Evolutionary conservation across 92 coral and sea anemone genomes (phyloP).

Genomic region (Bergia sp.): DNA sequence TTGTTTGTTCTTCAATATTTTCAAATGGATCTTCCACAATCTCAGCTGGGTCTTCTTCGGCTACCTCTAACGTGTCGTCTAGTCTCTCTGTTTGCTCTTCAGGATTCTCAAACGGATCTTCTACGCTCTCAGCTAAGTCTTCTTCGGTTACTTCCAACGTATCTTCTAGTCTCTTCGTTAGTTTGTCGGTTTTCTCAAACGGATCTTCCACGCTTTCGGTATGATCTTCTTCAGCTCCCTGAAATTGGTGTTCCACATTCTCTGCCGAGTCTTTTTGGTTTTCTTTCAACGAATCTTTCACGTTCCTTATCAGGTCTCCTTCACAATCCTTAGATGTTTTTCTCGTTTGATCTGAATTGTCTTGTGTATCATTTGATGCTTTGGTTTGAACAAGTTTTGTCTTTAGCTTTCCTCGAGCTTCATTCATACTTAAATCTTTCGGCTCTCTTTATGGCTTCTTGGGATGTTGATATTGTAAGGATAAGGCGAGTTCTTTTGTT

Average conservation of each 20-base stretch:
- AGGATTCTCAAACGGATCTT: not conserved
- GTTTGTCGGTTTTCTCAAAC: not conserved
- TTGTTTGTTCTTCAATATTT: too few relatives aligned
- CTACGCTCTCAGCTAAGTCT: not conserved
- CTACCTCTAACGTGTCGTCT: not conserved
- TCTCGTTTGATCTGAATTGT: not conserved
- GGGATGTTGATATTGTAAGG: not conserved
- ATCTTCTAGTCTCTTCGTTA: not conserved
- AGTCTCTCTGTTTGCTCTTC: not conserved
- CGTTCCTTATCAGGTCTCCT: not conserved
- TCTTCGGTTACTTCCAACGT: not conserved
- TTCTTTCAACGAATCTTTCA: not conserved
- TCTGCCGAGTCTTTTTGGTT: not conserved
- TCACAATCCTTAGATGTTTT: too few relatives aligned
- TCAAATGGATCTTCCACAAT: not conserved
- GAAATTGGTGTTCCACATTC: not conserved
- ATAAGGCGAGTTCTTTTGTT: not conserved
- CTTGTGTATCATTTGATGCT: not conserved
- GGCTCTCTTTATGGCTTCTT: too few relatives aligned
- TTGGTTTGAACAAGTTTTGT: not conserved
- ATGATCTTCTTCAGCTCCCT: not conserved
- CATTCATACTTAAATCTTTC: not conserved
- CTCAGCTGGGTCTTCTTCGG: not conserved
- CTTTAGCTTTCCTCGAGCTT: not conserved
- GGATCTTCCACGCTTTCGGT: not conserved